Evolutionary conservation across 2,888 invertebrate species (phyloP).

Genomic region (Drosophila phalerata): DNA sequence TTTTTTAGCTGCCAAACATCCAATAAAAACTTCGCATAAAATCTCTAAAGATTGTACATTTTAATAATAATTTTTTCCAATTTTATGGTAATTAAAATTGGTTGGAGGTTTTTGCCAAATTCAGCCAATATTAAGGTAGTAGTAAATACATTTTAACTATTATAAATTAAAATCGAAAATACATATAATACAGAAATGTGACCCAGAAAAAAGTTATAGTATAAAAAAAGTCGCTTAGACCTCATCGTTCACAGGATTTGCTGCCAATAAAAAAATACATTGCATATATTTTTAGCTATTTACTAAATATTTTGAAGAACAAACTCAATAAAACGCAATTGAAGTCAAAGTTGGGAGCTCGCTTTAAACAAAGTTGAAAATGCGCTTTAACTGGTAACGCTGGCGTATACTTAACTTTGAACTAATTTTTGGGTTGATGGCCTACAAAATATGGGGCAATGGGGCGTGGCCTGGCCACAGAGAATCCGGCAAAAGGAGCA

Average conservation of each 20-base stretch:
- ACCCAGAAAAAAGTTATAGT: too few relatives aligned
- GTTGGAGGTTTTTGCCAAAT: too few relatives aligned
- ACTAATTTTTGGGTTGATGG: conserved; percentile 15
- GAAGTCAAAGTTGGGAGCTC: conserved; percentile 6
- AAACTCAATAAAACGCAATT: conserved; percentile 12
- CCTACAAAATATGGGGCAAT: conserved; percentile 51
- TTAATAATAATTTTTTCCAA: too few relatives aligned
- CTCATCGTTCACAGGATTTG: neutral
- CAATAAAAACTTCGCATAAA: too few relatives aligned
- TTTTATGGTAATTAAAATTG: too few relatives aligned
- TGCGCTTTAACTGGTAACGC: conserved; percentile 32
- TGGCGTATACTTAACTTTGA: conserved; percentile 47
- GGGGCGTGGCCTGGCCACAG: conserved; percentile 58
- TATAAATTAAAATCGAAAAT: too few relatives aligned
- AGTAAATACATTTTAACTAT: too few relatives aligned
- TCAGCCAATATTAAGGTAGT: too few relatives aligned
- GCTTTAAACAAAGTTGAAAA: conserved; percentile 9
- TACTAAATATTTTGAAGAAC: neutral
- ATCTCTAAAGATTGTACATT: too few relatives aligned
- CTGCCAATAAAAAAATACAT: neutral
- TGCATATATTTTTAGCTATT: neutral
- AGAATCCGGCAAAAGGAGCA: neutral
- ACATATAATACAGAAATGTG: too few relatives aligned
- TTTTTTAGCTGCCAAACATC: too few relatives aligned
- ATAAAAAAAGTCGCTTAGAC: neutral